Percentiles rank a stretch among this genome's conserved stretches.
Conservation (phyloP, 2,113 vertebrate genomes). For the Gadus macrocephalus region DNA sequence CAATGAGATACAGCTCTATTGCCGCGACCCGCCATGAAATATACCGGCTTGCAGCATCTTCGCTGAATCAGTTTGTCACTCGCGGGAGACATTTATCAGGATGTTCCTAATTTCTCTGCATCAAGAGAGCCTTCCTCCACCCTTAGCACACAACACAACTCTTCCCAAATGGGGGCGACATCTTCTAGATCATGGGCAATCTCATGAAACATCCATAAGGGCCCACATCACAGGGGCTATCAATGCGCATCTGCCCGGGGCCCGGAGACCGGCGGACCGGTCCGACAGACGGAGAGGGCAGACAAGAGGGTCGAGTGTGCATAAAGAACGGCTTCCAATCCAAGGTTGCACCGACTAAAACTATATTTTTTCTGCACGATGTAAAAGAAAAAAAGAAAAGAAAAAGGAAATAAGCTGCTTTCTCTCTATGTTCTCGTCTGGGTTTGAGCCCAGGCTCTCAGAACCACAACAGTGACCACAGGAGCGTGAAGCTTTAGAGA, state of each 20-base stretch:
- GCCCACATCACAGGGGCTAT: slow-evolving; percentile 27
- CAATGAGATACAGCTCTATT: slow-evolving; percentile 62
- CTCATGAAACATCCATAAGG: slow-evolving; percentile 55
- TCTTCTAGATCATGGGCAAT: slow-evolving; percentile 48
- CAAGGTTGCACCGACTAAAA: slow-evolving; percentile 35
- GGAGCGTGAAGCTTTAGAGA: slow-evolving; percentile 77
- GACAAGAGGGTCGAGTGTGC: slow-evolving; percentile 17
- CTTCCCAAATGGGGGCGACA: slow-evolving; percentile 57
- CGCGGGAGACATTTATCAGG: slow-evolving; percentile 51
- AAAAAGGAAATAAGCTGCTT: slow-evolving; percentile 64
- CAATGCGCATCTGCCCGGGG: slow-evolving; percentile 33
- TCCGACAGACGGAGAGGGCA: background rate
- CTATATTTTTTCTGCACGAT: slow-evolving; percentile 33
- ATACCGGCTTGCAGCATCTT: slow-evolving; percentile 57
- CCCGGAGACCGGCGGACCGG: background rate
- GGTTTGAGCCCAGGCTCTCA: slow-evolving; percentile 67
- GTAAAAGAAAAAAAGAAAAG: slow-evolving; percentile 47
- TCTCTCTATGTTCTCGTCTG: slow-evolving; percentile 64
- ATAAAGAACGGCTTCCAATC: slow-evolving; percentile 46
- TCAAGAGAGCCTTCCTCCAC: slow-evolving; percentile 49
- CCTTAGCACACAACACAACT: slow-evolving; percentile 56
- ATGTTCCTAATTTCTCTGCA: slow-evolving; percentile 53
- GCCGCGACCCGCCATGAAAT: slow-evolving; percentile 52
- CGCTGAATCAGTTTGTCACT: slow-evolving; percentile 60
- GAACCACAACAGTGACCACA: slow-evolving; percentile 71